Conservation (phyloP, 2,888 invertebrate genomes). For the Amblyteles armatorius region DNA sequence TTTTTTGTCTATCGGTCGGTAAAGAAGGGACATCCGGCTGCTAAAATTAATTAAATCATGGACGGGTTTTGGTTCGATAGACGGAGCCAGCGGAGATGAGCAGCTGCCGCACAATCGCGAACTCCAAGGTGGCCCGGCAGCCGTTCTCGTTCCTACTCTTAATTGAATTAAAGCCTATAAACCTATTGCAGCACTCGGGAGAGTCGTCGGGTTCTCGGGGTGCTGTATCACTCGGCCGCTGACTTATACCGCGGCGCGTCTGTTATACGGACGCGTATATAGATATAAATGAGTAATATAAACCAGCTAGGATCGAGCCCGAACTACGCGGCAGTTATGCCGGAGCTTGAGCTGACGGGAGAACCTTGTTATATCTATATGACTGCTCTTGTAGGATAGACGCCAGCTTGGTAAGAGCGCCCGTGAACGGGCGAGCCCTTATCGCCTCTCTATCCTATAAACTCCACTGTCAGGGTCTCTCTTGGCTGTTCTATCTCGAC, state of each 20-base stretch:
- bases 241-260: slow-evolving; percentile 11
- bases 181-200: slow-evolving; percentile 37
- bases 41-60: slow-evolving; percentile 35
- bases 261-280: neutral
- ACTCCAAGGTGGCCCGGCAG: slow-evolving; percentile 34
- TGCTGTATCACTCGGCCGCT: slow-evolving; percentile 29
- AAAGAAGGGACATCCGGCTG: neutral
- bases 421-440: slow-evolving; percentile 38
- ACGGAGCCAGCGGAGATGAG: neutral
- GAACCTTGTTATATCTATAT: slow-evolving; percentile 18
- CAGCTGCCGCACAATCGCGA: slow-evolving; percentile 34
- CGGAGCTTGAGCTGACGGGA: neutral
- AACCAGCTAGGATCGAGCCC: slow-evolving; percentile 23
- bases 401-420: slow-evolving; percentile 6
- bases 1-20: neutral
- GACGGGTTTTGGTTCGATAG: slow-evolving; percentile 19
- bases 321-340: slow-evolving; percentile 23
- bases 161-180: slow-evolving; percentile 60
- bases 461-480: slow-evolving; percentile 53
- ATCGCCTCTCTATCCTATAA: slow-evolving; percentile 52
- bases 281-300: slow-evolving; percentile 17
- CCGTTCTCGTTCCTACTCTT: slow-evolving; percentile 21
- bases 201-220: slow-evolving; percentile 38
- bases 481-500: slow-evolving; percentile 35
- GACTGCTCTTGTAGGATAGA: neutral